Percentiles rank a stretch among this genome's conserved stretches.
Evolutionary conservation across 2,113 vertebrate genomes (phyloP).

Genomic region (Strigops habroptila): DNA sequence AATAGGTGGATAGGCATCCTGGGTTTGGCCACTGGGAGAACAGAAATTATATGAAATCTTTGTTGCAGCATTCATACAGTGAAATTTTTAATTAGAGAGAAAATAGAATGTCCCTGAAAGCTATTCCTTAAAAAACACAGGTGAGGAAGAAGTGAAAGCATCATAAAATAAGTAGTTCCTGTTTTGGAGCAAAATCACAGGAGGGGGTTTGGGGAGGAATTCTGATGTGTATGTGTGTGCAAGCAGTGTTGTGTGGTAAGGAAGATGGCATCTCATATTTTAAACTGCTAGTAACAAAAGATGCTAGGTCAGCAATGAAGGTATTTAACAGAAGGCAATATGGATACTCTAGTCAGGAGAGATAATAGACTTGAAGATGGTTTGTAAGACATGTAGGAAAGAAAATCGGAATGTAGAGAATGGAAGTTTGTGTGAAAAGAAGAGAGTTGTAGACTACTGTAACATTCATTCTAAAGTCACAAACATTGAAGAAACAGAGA

Average conservation of each 20-base stretch:
- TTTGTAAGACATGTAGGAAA: background rate
- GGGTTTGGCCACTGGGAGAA: background rate
- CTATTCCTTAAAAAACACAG: background rate
- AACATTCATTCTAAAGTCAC: background rate
- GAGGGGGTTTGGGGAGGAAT: background rate
- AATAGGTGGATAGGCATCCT: background rate
- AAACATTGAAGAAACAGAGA: background rate
- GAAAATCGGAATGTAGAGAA: background rate
- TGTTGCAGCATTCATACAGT: background rate
- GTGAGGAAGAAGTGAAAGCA: background rate
- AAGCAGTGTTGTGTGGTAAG: background rate
- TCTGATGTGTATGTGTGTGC: background rate
- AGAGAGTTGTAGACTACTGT: background rate
- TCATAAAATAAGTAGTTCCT: background rate
- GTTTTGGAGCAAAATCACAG: background rate
- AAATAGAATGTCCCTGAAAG: background rate
- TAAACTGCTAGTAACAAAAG: background rate
- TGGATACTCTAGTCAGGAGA: background rate
- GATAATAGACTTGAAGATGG: background rate
- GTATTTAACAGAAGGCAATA: background rate
- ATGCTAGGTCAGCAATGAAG: background rate
- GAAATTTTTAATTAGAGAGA: background rate
- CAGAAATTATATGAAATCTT: background rate
- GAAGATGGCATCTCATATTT: background rate
- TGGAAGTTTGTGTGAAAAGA: background rate